Evolutionary conservation across 2,888 invertebrate genomes (phyloP), one percentile per base, ranked within the genome.

Genomic region (Euzetes globulus): DNA sequence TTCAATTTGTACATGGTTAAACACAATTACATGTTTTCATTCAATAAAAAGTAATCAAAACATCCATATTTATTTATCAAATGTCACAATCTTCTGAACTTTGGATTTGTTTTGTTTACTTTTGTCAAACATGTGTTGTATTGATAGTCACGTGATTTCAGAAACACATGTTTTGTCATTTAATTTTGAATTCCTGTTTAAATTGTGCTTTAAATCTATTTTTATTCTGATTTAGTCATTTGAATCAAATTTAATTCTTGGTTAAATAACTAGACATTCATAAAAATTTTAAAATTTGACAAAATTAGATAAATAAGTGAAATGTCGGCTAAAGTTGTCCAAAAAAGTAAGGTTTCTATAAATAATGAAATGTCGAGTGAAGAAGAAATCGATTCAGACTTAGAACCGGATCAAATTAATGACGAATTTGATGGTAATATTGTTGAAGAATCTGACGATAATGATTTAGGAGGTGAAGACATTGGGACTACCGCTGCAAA

Each of bases 401-500:
- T 82, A 65, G 81, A 80, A 79, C 84, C 84, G 79, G 83, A 82
- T 41, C 75, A 76, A 15, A 55, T 71, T 41, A 72, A 72, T 19
- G 70, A 63, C 9, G 63, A 72, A 41, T 73, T 27, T 17, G 65
- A 25, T 25, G 70, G 3, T 13, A 17, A 19, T n/a, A 41, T 22
- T 33, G 75, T 9, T 60, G 75, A 60, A 13, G 65, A 19, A 11
- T 77, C 77, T 27, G 80, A 79, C 82, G 37, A n/a, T 22, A 19
- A 22, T n/a, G 37, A 22, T 11, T 41, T 19, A n/a, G n/a, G n/a
- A n/a, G n/a, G n/a, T 15, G 63, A 63, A 1, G 7, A 1, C 4
- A 63, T n/a, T 33, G 37, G 19, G 7, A 4, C 9, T 6, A 60
- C 25, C 17, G 84, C 86, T 77, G 90, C 89, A 2, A 65, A 65